These are phyloP conservation scores for Nycticebus coucang DNA, from an alignment of 2,113 vertebrate genomes.

Conservation along the genomic window DNA sequence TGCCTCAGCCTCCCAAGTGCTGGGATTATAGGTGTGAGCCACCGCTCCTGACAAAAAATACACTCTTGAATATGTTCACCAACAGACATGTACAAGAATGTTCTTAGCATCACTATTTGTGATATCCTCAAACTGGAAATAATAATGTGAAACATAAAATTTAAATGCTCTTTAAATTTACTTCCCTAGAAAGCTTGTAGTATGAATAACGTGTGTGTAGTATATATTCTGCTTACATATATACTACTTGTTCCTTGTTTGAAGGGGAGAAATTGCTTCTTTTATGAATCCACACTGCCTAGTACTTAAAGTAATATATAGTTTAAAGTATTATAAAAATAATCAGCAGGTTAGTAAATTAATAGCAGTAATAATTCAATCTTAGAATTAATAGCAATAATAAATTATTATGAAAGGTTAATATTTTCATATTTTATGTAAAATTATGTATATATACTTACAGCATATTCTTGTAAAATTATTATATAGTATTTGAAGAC, in stretches of 20 bases:
- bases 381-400: background rate
- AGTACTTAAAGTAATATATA: background rate
- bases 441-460: background rate
- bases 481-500: background rate
- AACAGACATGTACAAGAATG: no score
- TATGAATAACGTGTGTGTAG: background rate
- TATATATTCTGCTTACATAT: background rate
- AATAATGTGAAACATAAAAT: background rate
- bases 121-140: background rate
- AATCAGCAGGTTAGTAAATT: background rate
- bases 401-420: background rate
- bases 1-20: no score
- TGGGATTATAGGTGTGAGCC: no score
- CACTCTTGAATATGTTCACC: background rate
- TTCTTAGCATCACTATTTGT: background rate
- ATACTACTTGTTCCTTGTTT: background rate
- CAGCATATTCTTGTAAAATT: background rate
- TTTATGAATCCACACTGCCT: background rate
- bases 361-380: background rate
- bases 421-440: background rate
- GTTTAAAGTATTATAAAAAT: background rate
- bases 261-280: background rate
- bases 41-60: no score
- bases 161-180: background rate
- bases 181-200: background rate